These are phyloP conservation scores for Micrastur ruficollis DNA, from an alignment of 2,797 vertebrate genomes.

Conservation along the genomic window DNA sequence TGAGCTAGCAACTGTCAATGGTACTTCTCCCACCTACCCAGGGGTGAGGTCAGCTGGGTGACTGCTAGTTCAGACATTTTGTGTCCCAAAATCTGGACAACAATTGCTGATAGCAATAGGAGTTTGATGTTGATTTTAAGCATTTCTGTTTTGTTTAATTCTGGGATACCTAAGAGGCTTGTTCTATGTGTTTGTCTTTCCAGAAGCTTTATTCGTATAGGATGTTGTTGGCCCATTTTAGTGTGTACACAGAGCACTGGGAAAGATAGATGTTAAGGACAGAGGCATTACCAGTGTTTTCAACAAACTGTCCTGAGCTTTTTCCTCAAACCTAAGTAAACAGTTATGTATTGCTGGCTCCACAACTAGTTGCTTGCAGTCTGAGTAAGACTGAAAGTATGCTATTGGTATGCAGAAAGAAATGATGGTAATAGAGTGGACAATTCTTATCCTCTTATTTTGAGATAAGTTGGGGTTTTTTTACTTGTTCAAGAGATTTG, in stretches of 20 bases:
- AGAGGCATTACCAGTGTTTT: background rate
- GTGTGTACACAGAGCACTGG: no score
- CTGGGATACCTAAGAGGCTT: background rate
- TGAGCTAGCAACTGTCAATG: accelerated
- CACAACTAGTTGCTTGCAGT: background rate
- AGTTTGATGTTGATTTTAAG: background rate
- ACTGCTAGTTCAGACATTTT: background rate
- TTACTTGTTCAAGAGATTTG: background rate
- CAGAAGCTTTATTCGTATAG: background rate
- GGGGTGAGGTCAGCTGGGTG: background rate
- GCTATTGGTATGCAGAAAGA: background rate
- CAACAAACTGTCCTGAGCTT: background rate
- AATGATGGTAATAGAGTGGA: background rate
- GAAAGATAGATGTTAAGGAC: background rate
- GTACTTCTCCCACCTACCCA: background rate
- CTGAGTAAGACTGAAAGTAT: background rate
- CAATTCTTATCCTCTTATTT: background rate
- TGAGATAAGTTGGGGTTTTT: background rate
- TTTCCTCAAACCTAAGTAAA: background rate
- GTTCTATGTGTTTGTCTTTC: background rate
- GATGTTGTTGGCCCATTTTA: background rate
- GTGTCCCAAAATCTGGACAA: background rate
- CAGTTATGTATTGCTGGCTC: background rate
- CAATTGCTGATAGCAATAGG: background rate
- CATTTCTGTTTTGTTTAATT: background rate